A percentile compares a stretch with the other conserved stretches of the same genome.
phyloP scores from a whole-genome alignment of 2,113 vertebrate species.

The Abramis brama region DNA sequence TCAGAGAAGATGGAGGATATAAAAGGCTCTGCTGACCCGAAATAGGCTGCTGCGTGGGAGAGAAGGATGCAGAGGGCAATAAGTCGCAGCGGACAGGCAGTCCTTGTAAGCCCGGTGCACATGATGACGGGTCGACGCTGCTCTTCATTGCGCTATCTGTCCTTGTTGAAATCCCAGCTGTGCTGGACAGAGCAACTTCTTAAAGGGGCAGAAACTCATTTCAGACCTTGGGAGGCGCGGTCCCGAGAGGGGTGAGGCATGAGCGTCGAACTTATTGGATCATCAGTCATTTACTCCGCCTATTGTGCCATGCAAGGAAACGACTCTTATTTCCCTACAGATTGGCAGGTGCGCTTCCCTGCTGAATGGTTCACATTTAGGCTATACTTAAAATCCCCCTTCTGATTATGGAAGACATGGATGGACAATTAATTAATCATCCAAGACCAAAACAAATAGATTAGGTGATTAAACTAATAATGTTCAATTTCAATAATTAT shows the following conservation, averaged over 20 bases:
- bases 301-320: not conserved
- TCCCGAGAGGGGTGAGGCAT: conserved; percentile 61
- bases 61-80: conserved; percentile 80
- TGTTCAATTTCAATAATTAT: not conserved
- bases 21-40: conserved; percentile 84
- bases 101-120: conserved; percentile 83
- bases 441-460: not conserved
- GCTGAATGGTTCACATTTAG: not conserved
- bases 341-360: conserved; percentile 41
- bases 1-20: not conserved
- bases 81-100: conserved; percentile 80
- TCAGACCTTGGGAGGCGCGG: conserved; percentile 61
- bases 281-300: conserved; percentile 50
- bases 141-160: conserved; percentile 85
- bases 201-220: conserved; percentile 67
- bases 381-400: not conserved
- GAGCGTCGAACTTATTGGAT: conserved; percentile 65
- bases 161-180: conserved; percentile 71
- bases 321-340: not conserved
- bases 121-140: conserved; percentile 84
- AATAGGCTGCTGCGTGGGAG: conserved; percentile 85
- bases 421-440: too few species aligned
- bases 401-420: not conserved
- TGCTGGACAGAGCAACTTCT: conserved; percentile 69
- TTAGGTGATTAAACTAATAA: not conserved